These are phyloP conservation scores for Crotalus horridus DNA, from an alignment of 2,113 vertebrate genomes.

Conservation along the genomic window DNA sequence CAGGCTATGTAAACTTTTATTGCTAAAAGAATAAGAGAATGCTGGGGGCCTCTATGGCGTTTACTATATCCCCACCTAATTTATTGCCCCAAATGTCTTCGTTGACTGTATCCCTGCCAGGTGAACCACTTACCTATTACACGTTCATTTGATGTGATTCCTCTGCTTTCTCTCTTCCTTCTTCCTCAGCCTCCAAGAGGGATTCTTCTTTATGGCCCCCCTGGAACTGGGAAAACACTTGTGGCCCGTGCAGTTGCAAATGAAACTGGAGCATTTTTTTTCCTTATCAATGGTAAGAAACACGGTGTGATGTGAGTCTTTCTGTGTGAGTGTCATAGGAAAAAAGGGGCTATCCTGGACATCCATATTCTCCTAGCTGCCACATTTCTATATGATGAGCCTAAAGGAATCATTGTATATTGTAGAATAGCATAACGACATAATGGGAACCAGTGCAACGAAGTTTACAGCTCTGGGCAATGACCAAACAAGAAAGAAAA, in stretches of 20 bases:
- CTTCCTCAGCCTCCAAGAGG: slow-evolving; percentile 69
- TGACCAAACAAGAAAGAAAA: background rate
- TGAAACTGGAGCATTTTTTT: slow-evolving; percentile 76
- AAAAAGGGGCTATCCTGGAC: background rate
- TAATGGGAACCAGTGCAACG: background rate
- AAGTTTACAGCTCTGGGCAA: background rate
- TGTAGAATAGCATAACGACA: background rate
- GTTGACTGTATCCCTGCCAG: background rate
- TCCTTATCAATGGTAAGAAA: slow-evolving; percentile 73
- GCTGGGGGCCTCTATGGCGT: background rate
- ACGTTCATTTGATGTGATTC: background rate
- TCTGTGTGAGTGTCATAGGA: no score
- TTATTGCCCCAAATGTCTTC: background rate
- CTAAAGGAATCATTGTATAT: background rate
- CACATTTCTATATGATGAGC: background rate
- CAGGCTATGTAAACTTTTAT: background rate
- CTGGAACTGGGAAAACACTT: slow-evolving; percentile 76
- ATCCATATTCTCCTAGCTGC: background rate
- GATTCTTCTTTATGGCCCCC: slow-evolving; percentile 72
- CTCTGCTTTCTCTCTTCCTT: background rate
- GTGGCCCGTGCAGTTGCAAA: slow-evolving; percentile 77
- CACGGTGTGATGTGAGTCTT: background rate
- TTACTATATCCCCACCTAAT: background rate
- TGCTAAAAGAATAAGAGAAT: background rate
- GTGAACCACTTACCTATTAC: background rate